Evolutionary conservation across 2,888 invertebrate species (phyloP).

Genomic region (Eledona agricola): DNA sequence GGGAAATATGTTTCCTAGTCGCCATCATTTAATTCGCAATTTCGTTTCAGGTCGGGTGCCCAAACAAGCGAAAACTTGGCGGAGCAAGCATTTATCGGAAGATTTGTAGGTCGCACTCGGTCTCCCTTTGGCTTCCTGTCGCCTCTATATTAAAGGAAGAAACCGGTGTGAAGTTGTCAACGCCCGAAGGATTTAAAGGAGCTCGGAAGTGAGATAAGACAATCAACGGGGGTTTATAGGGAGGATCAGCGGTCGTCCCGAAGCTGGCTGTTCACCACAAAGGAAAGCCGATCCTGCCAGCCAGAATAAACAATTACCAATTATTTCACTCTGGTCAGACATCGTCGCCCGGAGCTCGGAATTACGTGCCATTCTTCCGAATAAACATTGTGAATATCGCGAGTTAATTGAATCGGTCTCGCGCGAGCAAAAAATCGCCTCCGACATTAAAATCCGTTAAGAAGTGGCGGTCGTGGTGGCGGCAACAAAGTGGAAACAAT

Average conservation of each 20-base stretch:
- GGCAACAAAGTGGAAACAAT: constrained; percentile 20
- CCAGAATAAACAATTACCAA: constrained; percentile 57
- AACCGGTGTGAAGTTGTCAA: constrained; percentile 35
- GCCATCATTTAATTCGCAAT: not conserved
- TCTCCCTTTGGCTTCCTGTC: constrained; percentile 12
- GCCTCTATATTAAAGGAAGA: constrained; percentile 23
- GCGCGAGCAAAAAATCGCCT: too few species aligned
- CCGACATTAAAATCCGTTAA: constrained; percentile 48
- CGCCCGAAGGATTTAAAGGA: constrained; percentile 46
- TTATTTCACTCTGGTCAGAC: constrained; percentile 46
- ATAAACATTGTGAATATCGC: constrained; percentile 19
- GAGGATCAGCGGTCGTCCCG: constrained; percentile 48
- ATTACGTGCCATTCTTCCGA: constrained; percentile 26
- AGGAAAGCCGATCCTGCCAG: constrained; percentile 45
- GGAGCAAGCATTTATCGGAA: constrained; percentile 8
- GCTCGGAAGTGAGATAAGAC: constrained; percentile 49
- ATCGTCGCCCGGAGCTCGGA: constrained; percentile 28
- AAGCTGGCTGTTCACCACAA: constrained; percentile 41
- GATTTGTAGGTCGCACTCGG: constrained; percentile 14
- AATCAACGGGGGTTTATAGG: constrained; percentile 46
- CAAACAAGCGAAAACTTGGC: constrained; percentile 6
- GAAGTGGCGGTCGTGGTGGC: too few species aligned
- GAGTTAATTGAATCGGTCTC: constrained; percentile 37
- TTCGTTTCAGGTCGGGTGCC: not conserved
- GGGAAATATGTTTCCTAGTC: too few species aligned